A percentile compares a stretch with the other conserved stretches of the same genome.
Conservation (phyloP, 1,140 invertebrate genomes). For the Pseudachorutes palmiensis region DNA sequence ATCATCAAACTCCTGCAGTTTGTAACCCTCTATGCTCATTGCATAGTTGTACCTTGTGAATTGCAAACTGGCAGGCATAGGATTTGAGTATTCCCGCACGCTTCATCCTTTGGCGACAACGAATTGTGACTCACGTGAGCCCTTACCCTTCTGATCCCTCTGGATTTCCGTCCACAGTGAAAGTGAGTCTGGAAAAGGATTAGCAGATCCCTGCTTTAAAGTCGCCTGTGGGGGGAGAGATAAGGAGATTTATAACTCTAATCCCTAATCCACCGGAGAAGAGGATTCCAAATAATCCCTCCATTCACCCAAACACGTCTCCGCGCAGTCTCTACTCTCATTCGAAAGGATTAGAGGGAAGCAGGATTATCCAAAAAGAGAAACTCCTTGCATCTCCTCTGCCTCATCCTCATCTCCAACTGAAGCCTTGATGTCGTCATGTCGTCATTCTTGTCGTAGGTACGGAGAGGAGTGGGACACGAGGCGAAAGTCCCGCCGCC, state of each 20-base stretch:
- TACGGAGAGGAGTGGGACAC: background rate
- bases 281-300: slow-evolving; percentile 3
- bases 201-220: no score
- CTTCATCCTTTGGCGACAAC: no score
- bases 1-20: background rate
- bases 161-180: background rate
- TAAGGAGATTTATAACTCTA: slow-evolving; percentile 1
- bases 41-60: no score
- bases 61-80: background rate
- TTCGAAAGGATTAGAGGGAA: background rate
- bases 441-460: slow-evolving; percentile 1
- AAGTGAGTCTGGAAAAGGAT: background rate
- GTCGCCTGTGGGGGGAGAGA: background rate
- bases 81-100: no score
- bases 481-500: background rate
- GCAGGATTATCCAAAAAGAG: background rate
- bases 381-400: background rate
- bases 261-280: slow-evolving; percentile 1
- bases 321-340: background rate
- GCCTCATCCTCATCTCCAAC: no score
- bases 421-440: background rate
- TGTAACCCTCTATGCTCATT: background rate
- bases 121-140: no score
- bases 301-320: background rate
- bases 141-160: background rate